Conservation (phyloP, 2,797 vertebrate genomes). For the Danio jaintianensis region DNA sequence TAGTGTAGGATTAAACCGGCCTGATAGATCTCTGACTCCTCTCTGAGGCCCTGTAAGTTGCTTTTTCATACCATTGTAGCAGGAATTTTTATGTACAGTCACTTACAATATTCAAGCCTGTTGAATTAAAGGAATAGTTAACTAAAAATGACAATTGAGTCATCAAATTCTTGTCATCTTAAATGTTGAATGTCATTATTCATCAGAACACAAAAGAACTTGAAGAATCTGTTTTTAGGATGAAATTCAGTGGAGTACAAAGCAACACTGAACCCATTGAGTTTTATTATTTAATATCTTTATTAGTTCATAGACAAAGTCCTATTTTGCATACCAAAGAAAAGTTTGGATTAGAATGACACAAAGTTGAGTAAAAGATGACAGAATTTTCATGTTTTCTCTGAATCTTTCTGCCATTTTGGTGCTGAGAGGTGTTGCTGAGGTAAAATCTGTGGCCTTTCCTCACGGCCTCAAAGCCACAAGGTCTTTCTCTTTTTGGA, state of each 20-base stretch:
- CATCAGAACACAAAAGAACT: not conserved
- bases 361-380: not conserved
- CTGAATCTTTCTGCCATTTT: not conserved
- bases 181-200: not conserved
- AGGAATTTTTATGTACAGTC: not conserved
- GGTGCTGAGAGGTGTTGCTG: constrained; percentile 5
- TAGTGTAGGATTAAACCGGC: constrained; percentile 27
- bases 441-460: constrained; percentile 19
- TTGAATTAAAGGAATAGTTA: not conserved
- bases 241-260: not conserved
- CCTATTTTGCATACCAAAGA: not conserved
- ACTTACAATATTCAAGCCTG: not conserved
- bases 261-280: not conserved
- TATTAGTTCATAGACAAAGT: not conserved
- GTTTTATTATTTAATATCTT: not conserved
- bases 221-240: not conserved
- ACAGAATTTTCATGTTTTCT: not conserved
- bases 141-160: not conserved
- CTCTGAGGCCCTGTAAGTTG: not conserved
- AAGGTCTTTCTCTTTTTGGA: constrained; percentile 51
- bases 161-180: not conserved
- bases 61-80: not conserved
- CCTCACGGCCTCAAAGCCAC: not conserved
- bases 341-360: not conserved
- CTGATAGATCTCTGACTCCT: not conserved